phyloP scores from a whole-genome alignment of 2,797 vertebrate genomes.

The Macropus fuliginosus region DNA sequence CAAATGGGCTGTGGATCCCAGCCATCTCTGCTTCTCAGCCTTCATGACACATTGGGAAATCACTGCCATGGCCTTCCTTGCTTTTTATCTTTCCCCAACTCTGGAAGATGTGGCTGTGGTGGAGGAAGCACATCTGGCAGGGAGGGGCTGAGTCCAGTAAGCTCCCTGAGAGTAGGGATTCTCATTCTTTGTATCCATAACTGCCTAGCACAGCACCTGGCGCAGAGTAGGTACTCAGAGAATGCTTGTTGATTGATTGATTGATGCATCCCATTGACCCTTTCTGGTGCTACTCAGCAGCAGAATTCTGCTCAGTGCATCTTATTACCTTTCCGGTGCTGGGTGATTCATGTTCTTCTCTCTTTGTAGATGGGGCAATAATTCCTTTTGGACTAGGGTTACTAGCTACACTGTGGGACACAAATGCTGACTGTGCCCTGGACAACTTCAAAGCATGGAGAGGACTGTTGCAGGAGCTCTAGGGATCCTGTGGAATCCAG shows the following conservation, averaged over 20 bases:
- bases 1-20: not conserved
- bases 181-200: not conserved
- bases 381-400: conserved; percentile 25
- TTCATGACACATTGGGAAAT: conserved; percentile 32
- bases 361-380: not conserved
- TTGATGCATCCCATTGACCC: not conserved
- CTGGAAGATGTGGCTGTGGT: not conserved
- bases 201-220: not conserved
- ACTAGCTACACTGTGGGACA: not conserved
- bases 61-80: not conserved
- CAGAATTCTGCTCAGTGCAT: not conserved
- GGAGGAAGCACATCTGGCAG: conserved; percentile 15
- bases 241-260: not conserved
- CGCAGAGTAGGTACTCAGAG: not conserved
- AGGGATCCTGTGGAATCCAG: not conserved
- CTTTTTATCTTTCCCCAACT: conserved; percentile 51
- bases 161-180: not conserved
- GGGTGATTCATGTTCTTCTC: conserved; percentile 26
- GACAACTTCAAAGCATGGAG: conserved; percentile 1
- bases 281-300: not conserved
- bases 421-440: not conserved
- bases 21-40: conserved; percentile 15
- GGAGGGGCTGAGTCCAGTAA: not conserved
- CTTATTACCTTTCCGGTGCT: conserved; percentile 5
- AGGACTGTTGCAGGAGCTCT: not conserved